Base-by-base conservation (phyloP, 2,888 invertebrate species). In the Lamellibrachia columna region DNA sequence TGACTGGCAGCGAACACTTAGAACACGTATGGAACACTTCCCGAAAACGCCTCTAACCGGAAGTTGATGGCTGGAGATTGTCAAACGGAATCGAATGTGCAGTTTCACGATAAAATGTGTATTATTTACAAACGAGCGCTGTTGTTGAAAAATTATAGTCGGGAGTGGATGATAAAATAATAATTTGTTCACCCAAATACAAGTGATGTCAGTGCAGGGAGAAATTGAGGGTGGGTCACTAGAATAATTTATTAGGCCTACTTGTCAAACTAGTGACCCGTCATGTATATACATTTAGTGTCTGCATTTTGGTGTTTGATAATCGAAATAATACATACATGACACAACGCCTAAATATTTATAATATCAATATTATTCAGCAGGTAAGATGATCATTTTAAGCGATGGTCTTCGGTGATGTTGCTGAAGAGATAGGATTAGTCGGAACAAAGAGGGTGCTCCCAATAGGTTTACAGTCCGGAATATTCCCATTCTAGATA, bases 21-120 rank as follows among this genome's bases (percentile, higher is more conserved):
- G n/a, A 75, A 75, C 75, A n/a, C 15, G 60, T 6, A 15, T 75
- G 75, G n/a, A 75, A 75, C 15, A 75, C 75, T 15, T 75, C 75
- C 75, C 75, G 75, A 75, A 75, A 75, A 75, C 22, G 75, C 75
- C 75, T 75, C n/a, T 75, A 75, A 75, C 75, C 75, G 15, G 75
- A 75, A 75, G 75, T 75, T 75, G 22, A 75, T 75, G 15, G 22
- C 75, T 6, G 75, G 75, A 75, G 75, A n/a, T 75, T 4, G 22
- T 75, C 22, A 75, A 15, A 15, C 22, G 75, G 75, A 15, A 75
- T 75, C 75, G 4, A 75, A n/a, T 75, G 75, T 22, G 75, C 15
- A 3, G 22, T 15, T 22, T 75, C 22, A 15, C 75, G 75, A 75
- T 75, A 75, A 75, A 15, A 22, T 15, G 22, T 75, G n/a, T 75